Percentiles rank a stretch among this genome's conserved stretches.
Conservation (phyloP, 2,888 invertebrate species). For the Temnothorax unifasciatus region DNA sequence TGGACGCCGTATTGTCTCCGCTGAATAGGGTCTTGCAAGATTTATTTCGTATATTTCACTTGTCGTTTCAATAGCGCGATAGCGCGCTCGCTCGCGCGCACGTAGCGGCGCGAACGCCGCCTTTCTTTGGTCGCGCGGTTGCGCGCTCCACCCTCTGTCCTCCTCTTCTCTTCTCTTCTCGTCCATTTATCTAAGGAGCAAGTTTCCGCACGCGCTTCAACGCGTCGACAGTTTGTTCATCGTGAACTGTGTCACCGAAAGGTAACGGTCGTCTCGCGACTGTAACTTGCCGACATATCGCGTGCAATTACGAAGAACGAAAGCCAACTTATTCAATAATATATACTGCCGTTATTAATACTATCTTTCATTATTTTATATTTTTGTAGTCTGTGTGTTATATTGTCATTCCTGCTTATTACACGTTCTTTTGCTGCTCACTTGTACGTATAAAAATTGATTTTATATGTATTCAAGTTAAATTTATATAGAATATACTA, state of each 20-base stretch:
- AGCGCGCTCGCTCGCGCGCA: conserved; percentile 80
- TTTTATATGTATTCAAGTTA: not conserved
- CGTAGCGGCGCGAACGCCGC: conserved; percentile 76
- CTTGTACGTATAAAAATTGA: not conserved
- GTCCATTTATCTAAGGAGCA: conserved; percentile 64
- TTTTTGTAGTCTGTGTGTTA: not conserved
- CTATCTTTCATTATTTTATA: not conserved
- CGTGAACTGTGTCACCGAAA: conserved; percentile 57
- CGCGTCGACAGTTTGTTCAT: conserved; percentile 57
- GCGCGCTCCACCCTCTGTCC: conserved; percentile 42
- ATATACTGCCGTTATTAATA: not conserved
- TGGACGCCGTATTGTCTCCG: conserved; percentile 85
- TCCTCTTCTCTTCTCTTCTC: conserved; percentile 52
- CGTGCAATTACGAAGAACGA: conserved; percentile 37
- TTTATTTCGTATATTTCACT: conserved; percentile 87
- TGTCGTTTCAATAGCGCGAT: conserved; percentile 86
- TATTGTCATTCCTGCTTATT: not conserved
- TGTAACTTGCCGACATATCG: conserved; percentile 39
- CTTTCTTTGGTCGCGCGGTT: conserved; percentile 68
- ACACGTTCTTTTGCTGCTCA: not conserved
- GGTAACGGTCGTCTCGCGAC: conserved; percentile 41
- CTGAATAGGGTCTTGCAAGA: conserved; percentile 86
- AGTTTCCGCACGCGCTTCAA: conserved; percentile 66
- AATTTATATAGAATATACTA: not conserved
- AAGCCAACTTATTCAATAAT: not conserved